Conservation (phyloP, 2,797 vertebrate genomes). For the Hyperoplus immaculatus region DNA sequence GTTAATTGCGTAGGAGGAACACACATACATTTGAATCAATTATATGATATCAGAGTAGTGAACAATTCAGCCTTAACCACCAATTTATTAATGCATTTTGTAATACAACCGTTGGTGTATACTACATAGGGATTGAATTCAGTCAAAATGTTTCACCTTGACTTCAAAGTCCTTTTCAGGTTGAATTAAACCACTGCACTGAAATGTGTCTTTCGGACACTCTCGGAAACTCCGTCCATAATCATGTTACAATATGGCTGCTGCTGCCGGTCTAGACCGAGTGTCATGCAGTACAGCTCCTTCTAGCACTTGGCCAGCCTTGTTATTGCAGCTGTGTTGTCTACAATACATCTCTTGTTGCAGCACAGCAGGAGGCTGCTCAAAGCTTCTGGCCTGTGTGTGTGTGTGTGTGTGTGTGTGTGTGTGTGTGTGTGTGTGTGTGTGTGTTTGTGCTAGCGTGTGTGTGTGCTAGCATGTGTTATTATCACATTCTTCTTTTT, state of each 20-base stretch:
- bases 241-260: slow-evolving; percentile 64
- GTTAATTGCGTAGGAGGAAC: slow-evolving; percentile 28
- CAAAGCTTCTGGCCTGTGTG: slow-evolving; percentile 66
- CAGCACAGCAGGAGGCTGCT: slow-evolving; percentile 77
- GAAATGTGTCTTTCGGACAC: slow-evolving; percentile 21
- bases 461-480: background rate
- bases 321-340: slow-evolving; percentile 87
- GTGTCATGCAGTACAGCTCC: slow-evolving; percentile 69
- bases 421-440: slow-evolving; percentile 11
- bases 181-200: slow-evolving; percentile 12
- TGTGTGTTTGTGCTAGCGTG: background rate
- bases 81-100: slow-evolving; percentile 14
- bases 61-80: slow-evolving; percentile 10
- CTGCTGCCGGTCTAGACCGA: slow-evolving; percentile 69
- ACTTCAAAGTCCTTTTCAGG: slow-evolving; percentile 7
- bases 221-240: slow-evolving; percentile 31
- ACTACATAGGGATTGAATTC: background rate
- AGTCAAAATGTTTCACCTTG: background rate
- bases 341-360: slow-evolving; percentile 84
- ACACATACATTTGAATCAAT: slow-evolving; percentile 26
- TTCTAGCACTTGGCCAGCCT: slow-evolving; percentile 73
- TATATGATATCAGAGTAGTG: background rate
- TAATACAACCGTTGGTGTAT: background rate
- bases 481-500: slow-evolving; percentile 37
- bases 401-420: slow-evolving; percentile 29